Conservation (phyloP, 2,797 vertebrate genomes). For the Urocyon cinereoargenteus region DNA sequence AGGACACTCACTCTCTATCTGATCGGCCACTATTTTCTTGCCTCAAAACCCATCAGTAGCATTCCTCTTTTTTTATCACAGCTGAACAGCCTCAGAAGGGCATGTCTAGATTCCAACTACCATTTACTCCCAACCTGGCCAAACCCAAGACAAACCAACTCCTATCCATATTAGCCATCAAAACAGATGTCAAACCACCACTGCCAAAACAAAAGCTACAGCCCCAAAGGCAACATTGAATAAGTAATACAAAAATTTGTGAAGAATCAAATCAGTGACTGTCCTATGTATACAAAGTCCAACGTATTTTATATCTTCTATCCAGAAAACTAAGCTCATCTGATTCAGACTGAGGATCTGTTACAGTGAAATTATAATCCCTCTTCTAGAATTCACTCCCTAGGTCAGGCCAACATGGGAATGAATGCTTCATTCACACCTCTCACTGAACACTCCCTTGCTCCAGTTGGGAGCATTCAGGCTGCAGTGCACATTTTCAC, state of each 20-base stretch:
- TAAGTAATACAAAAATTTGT: neutral
- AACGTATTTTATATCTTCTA: constrained; percentile 6
- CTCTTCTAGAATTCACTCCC: neutral
- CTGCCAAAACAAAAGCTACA: neutral
- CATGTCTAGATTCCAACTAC: neutral
- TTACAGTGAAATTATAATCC: neutral
- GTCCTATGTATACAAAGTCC: neutral
- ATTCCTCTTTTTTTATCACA: neutral
- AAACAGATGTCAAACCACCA: neutral
- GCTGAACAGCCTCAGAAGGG: neutral
- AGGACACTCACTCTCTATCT: neutral
- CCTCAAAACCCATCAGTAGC: neutral
- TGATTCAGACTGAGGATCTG: neutral
- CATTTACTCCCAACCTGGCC: neutral
- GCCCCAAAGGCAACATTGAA: neutral
- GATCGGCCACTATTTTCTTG: neutral
- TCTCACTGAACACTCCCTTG: neutral
- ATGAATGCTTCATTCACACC: neutral
- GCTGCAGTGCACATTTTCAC: neutral
- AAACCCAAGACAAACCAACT: neutral
- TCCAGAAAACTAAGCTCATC: neutral
- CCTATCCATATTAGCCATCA: neutral
- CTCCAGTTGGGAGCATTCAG: neutral
- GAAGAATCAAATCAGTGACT: neutral
- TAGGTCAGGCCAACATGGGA: neutral